Percentiles rank a stretch among this genome's conserved stretches.
Conservation (phyloP, 1,140 invertebrate genomes). For the Scaptodrosophila lebanonensis region DNA sequence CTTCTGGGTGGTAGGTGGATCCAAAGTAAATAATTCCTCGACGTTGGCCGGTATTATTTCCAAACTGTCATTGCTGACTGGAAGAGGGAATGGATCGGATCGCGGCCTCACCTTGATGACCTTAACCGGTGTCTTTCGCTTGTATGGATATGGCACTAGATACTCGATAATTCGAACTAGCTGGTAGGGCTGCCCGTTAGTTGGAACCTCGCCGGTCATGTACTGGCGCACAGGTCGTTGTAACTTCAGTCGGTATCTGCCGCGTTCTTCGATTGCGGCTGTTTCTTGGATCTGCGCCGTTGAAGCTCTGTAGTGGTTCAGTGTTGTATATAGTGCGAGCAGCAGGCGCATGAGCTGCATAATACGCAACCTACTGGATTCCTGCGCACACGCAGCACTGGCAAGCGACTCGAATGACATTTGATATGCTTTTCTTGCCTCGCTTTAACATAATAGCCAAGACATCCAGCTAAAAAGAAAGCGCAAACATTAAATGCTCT, state of each 20-base stretch:
- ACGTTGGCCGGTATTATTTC: constrained; percentile 18
- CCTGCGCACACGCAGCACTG: too few relatives aligned
- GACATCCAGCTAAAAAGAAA: too few relatives aligned
- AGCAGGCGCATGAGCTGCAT: constrained; percentile 10
- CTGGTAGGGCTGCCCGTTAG: constrained; percentile 18
- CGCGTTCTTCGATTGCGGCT: too few relatives aligned
- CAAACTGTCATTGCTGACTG: constrained; percentile 7
- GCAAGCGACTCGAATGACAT: too few relatives aligned
- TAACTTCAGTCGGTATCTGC: too few relatives aligned
- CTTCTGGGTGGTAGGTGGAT: constrained; percentile 1
- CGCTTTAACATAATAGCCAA: too few relatives aligned
- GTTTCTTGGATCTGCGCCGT: too few relatives aligned
- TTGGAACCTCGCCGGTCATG: constrained; percentile 4
- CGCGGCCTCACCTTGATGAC: too few relatives aligned
- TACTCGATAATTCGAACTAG: constrained; percentile 42
- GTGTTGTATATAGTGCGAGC: not conserved
- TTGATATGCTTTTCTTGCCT: too few relatives aligned
- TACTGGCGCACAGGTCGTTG: constrained; percentile 5
- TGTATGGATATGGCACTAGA: constrained; percentile 21
- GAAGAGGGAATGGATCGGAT: too few relatives aligned
- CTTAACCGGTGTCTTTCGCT: not conserved
- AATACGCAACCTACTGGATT: not conserved
- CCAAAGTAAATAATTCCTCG: not conserved
- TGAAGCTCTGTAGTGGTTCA: not conserved
- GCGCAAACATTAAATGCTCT: too few relatives aligned